Conservation (phyloP, 1,140 invertebrate genomes). For the Berghia stephanieae region DNA sequence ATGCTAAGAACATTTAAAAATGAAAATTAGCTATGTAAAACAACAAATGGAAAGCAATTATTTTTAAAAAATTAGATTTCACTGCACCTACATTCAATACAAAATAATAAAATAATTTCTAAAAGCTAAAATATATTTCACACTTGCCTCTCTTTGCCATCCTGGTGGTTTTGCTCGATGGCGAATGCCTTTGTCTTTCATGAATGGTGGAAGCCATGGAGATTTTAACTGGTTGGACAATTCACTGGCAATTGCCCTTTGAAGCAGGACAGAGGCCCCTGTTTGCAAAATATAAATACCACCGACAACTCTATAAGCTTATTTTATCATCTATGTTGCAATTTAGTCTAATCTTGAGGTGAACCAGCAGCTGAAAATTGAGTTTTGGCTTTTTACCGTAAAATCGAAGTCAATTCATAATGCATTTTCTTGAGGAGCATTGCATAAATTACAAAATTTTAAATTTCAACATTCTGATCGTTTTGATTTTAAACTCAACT, state of each 20-base stretch:
- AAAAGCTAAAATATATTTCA: no score
- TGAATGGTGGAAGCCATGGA: constrained; percentile 62
- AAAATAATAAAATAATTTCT: no score
- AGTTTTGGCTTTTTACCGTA: not conserved
- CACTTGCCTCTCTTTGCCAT: constrained; percentile 58
- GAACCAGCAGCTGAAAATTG: not conserved
- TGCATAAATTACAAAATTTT: no score
- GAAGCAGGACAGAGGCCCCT: constrained; percentile 62
- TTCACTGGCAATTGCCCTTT: constrained; percentile 56
- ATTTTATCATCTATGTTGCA: not conserved
- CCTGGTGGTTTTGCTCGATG: constrained; percentile 53
- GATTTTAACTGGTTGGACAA: constrained; percentile 50
- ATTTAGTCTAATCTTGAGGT: not conserved
- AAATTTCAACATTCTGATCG: no score
- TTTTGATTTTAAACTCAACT: no score
- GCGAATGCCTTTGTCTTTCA: constrained; percentile 56
- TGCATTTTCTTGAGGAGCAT: no score
- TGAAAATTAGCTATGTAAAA: no score
- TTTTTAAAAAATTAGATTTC: no score
- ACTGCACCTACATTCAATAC: no score
- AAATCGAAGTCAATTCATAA: not conserved
- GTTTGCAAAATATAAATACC: not conserved
- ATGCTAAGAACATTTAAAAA: no score
- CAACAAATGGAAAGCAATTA: no score
- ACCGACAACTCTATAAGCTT: not conserved